Percentiles rank a stretch among this genome's conserved stretches.
Conservation (phyloP, 1,140 invertebrate genomes). For the Steinernema khuongi region DNA sequence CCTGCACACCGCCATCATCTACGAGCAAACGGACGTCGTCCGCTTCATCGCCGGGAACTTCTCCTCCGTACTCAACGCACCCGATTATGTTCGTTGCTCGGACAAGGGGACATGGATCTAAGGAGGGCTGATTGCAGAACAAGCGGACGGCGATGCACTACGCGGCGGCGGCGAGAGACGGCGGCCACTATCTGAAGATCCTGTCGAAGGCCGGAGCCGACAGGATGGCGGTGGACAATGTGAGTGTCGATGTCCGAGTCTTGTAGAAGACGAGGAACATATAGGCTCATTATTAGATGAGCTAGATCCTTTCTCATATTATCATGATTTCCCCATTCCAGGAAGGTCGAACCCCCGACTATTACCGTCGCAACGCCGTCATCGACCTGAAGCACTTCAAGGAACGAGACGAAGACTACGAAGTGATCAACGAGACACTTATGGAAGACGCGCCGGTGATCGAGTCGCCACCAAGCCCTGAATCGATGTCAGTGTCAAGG, state of each 20-base stretch:
- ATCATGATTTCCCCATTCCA: too few relatives aligned
- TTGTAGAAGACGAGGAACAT: too few relatives aligned
- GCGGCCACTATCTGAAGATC: conserved; percentile 79
- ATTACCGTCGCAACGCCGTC: conserved; percentile 55
- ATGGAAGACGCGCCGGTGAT: conserved; percentile 41
- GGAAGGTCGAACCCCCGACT: conserved; percentile 57
- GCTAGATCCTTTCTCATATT: too few relatives aligned
- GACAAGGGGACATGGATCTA: neutral
- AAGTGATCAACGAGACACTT: conserved; percentile 41
- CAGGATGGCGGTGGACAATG: conserved; percentile 73
- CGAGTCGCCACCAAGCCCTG: conserved; percentile 43
- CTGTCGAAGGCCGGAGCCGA: conserved; percentile 77
- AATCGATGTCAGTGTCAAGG: conserved; percentile 33
- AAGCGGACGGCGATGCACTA: conserved; percentile 85
- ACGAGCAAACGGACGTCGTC: conserved; percentile 70
- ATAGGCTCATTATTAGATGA: too few relatives aligned
- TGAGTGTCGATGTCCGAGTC: conserved; percentile 63
- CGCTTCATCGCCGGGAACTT: conserved; percentile 55
- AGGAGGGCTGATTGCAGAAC: conserved; percentile 61
- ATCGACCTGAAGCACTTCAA: conserved; percentile 56
- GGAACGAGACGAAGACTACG: conserved; percentile 53
- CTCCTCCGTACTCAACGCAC: conserved; percentile 53
- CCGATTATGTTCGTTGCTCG: conserved; percentile 48
- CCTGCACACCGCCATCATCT: conserved; percentile 66
- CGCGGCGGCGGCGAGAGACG: conserved; percentile 75